Conservation (phyloP, 2,797 vertebrate species). For the Rhinophrynus dorsalis region DNA sequence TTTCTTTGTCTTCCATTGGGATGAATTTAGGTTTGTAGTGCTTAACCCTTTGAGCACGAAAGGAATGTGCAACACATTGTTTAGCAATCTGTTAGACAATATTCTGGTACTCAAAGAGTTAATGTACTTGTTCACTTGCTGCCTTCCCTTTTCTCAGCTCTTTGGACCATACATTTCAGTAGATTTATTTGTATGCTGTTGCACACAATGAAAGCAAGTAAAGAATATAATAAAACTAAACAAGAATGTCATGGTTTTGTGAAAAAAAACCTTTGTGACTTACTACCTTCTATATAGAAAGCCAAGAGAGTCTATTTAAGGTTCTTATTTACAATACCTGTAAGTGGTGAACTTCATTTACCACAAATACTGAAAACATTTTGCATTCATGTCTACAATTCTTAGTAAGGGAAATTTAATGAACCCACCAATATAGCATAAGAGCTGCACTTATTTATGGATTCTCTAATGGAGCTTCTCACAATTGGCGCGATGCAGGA, state of each 20-base stretch:
- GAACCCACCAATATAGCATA: no score
- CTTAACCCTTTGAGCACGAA: no score
- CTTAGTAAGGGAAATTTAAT: no score
- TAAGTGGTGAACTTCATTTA: background rate
- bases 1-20: no score
- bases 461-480: no score
- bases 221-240: conserved; percentile 10
- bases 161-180: conserved; percentile 8
- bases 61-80: no score
- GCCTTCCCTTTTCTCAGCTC: conserved; percentile 2
- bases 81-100: no score
- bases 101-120: no score
- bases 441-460: no score
- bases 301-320: background rate
- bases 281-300: background rate
- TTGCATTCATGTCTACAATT: background rate
- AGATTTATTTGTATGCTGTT: background rate
- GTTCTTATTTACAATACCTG: background rate
- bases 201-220: background rate
- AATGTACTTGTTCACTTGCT: conserved; percentile 12
- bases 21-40: no score
- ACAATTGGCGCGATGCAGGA: no score
- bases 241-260: background rate
- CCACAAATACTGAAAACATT: background rate
- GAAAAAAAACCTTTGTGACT: conserved; percentile 4